These are phyloP conservation scores for Sinocyclocheilus anshuiensis DNA, from an alignment of 2,113 vertebrate species.

Conservation along the genomic window DNA sequence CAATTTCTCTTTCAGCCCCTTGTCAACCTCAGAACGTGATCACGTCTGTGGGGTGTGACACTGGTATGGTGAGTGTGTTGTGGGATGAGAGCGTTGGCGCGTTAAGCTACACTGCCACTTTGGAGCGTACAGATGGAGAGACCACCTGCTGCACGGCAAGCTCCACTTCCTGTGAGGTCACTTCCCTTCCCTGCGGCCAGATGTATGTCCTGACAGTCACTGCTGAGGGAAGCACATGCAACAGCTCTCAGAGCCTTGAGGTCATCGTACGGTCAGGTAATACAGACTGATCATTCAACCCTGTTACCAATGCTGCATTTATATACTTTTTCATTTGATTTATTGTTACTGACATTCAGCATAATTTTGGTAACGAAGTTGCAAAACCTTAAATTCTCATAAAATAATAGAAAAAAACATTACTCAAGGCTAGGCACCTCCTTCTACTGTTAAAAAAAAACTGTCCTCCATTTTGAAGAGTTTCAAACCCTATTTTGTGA, in stretches of 20 bases:
- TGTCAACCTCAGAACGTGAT: constrained; percentile 68
- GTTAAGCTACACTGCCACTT: constrained; percentile 68
- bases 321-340: neutral
- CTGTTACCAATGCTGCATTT: neutral
- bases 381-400: neutral
- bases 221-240: constrained; percentile 73
- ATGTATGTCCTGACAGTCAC: constrained; percentile 67
- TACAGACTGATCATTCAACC: neutral
- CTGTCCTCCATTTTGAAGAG: neutral
- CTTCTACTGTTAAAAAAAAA: too few relatives aligned
- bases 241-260: constrained; percentile 70
- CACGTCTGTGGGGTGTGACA: constrained; percentile 61
- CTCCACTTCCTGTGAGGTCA: constrained; percentile 65
- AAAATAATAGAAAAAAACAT: neutral
- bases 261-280: constrained; percentile 71
- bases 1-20: constrained; percentile 66
- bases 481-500: neutral
- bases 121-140: constrained; percentile 59
- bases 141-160: constrained; percentile 64
- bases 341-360: neutral
- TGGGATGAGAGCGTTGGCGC: constrained; percentile 70
- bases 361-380: neutral
- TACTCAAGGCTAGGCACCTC: neutral
- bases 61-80: constrained; percentile 55
- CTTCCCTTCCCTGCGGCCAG: constrained; percentile 71